Conservation (phyloP, 2,797 vertebrate genomes). For the Myiotriccus ornatus region DNA sequence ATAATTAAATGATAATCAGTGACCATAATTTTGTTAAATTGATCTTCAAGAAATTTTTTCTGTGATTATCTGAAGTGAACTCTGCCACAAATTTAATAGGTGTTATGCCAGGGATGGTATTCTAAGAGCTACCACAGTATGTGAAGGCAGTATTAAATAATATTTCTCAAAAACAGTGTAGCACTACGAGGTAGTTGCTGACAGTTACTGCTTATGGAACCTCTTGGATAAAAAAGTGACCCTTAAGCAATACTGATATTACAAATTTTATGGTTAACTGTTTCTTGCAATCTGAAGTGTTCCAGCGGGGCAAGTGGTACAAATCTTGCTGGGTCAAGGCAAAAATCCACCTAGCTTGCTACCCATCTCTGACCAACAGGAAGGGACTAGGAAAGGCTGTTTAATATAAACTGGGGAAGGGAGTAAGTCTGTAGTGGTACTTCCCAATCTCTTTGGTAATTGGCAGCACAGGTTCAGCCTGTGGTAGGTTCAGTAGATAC, state of each 20-base stretch:
- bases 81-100: not conserved
- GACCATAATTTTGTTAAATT: not conserved
- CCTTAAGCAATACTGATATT: not conserved
- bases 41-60: not conserved
- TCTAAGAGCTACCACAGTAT: not conserved
- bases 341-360: not conserved
- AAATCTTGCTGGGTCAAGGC: not conserved
- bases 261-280: not conserved
- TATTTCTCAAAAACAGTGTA: not conserved
- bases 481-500: not conserved
- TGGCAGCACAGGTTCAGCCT: not conserved
- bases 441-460: not conserved
- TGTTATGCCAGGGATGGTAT: not conserved
- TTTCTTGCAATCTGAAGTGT: not conserved
- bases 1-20: accelerated
- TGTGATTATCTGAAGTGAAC: not conserved
- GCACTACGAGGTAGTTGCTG: not conserved
- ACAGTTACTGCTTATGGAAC: not conserved
- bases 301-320: not conserved
- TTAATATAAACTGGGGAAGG: not conserved
- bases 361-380: not conserved
- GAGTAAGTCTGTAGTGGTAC: not conserved
- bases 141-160: not conserved
- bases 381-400: not conserved
- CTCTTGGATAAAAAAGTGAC: not conserved